A percentile compares a stretch with the other conserved stretches of the same genome.
Evolutionary conservation across 2,888 invertebrate species (phyloP).

Genomic region (Aethes cnicana): DNA sequence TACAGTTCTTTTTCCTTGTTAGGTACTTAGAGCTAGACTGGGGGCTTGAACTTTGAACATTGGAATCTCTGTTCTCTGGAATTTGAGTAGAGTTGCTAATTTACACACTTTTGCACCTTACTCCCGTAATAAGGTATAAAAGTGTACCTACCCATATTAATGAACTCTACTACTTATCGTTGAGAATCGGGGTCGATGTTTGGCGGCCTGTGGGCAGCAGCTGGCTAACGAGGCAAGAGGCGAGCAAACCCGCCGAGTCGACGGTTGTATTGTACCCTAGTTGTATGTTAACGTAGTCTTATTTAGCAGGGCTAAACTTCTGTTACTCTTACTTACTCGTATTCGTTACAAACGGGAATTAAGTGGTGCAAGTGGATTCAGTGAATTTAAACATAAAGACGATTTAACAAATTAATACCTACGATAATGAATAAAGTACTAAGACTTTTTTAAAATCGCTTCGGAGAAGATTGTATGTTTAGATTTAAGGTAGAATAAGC

Average conservation of each 20-base stretch:
- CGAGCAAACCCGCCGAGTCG: constrained; percentile 44
- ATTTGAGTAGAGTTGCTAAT: no score
- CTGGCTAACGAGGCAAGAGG: no score
- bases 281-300: constrained; percentile 66
- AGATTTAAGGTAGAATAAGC: constrained; percentile 72
- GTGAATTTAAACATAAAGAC: constrained; percentile 76
- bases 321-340: constrained; percentile 68
- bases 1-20: no score
- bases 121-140: no score
- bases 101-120: no score
- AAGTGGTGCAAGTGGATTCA: constrained; percentile 76
- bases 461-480: constrained; percentile 78
- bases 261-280: constrained; percentile 74
- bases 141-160: no score
- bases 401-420: constrained; percentile 80
- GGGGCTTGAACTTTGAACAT: no score
- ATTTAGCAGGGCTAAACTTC: constrained; percentile 67
- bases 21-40: no score
- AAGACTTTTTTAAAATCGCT: constrained; percentile 80
- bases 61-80: no score
- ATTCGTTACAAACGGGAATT: constrained; percentile 63
- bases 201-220: no score
- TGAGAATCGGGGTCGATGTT: no score
- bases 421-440: constrained; percentile 69
- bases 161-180: no score